Evolutionary conservation across 1,140 invertebrate species (phyloP), one percentile per base, ranked within the genome.

Genomic region (Philopotamus ludificatus): DNA sequence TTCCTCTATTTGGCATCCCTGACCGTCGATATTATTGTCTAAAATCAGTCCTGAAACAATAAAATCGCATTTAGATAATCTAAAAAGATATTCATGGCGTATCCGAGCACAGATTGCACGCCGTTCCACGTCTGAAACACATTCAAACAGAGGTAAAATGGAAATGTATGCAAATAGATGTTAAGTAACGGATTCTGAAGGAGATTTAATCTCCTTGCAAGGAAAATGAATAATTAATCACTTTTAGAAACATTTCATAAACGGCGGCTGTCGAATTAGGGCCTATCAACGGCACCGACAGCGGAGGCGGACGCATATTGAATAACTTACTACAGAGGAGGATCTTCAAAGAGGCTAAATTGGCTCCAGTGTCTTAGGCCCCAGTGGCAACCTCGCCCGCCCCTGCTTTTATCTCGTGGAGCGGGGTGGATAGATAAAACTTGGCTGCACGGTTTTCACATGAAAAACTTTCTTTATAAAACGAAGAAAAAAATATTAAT

Each of bases 31-130:
- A 20, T 62, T 68, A 65, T 65, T 68, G 63, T 68, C 63, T 44
- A 39, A 49, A 4, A 58, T 63, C 67, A 69, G 67, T 69, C 63
- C 67, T 69, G 63, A 7, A 65, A 69, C 57, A 65, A 61, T 53
- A 58, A 39, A 67, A 59, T n/a, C n/a, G n/a, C 41, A 39, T 20
- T 45, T 7, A 49, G 34, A 39, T 58, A 58, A 20, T 34, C 28
- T 54, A 54, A 39, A n/a, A 39, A 39, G 8, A 39, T 39, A 39
- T 39, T 8, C n/a, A 39, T 8, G 34, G 34, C 8, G n/a, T n/a
- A n/a, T n/a, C n/a, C n/a, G n/a, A n/a, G n/a, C n/a, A n/a, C n/a
- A n/a, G n/a, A n/a, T n/a, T n/a, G n/a, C n/a, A n/a, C n/a, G n/a
- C n/a, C n/a, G n/a, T n/a, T n/a, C n/a, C n/a, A n/a, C n/a, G n/a